Conservation (phyloP, 2,888 invertebrate species). For the Cantharis rufa region DNA sequence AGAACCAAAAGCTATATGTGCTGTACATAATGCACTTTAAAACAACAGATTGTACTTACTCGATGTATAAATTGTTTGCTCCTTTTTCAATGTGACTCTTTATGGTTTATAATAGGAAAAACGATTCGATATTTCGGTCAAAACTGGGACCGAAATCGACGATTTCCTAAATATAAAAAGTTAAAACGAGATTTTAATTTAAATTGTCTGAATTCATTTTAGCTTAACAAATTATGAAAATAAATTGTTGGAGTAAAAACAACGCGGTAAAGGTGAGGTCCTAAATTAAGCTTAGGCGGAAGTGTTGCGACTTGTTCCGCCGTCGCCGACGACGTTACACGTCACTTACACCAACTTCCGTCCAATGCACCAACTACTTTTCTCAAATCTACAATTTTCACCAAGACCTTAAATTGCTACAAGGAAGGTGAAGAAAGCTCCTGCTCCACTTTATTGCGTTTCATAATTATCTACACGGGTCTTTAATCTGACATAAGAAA, state of each 20-base stretch:
- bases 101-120: constrained; percentile 21
- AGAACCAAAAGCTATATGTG: constrained; percentile 25
- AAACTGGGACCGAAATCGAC: background rate
- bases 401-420: constrained; percentile 37
- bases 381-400: constrained; percentile 36
- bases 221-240: constrained; percentile 24
- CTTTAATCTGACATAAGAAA: constrained; percentile 26
- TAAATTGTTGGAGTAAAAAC: constrained; percentile 27
- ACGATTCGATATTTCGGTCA: background rate
- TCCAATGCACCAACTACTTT: constrained; percentile 30
- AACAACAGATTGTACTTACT: constrained; percentile 27
- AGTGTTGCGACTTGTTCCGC: constrained; percentile 18
- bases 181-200: constrained; percentile 19
- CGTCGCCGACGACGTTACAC: constrained; percentile 25
- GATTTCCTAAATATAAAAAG: background rate
- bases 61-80: background rate
- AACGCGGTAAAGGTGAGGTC: constrained; percentile 24
- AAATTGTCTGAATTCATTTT: constrained; percentile 26
- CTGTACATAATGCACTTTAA: constrained; percentile 22
- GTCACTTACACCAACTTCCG: constrained; percentile 29
- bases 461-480: constrained; percentile 36
- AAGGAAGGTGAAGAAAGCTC: constrained; percentile 36
- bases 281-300: constrained; percentile 26
- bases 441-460: constrained; percentile 37
- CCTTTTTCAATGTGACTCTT: background rate